Base-by-base conservation (phyloP, 2,113 vertebrate species). In the Urocolius indicus region DNA sequence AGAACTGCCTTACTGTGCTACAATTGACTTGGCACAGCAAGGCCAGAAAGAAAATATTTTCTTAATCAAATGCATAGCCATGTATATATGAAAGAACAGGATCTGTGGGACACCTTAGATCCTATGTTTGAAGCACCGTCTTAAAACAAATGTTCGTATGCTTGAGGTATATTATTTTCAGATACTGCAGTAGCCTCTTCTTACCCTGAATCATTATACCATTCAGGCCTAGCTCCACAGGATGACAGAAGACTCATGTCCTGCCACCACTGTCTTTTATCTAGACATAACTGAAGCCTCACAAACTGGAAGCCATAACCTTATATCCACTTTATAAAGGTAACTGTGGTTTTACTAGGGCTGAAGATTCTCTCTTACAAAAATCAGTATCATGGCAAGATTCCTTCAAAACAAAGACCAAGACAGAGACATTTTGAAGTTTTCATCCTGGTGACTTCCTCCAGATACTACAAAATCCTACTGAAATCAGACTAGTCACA, bases 31-130 rank as follows among this genome's bases (percentile, higher is more conserved):
- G 57, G 32, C 16, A 7, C 72, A 84, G 65, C 38, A 65, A 79
- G 30, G 54, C 41, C 74, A 89, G 48, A 94, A 92, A 49, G 48
- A 90, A 94, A 63, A 83, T 8, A 36, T 61, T 84, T 79, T 77
- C 49, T 84, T 90, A 90, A 92, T 83, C 24, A 69, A 69, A 93
- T 51, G 21, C 58, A 94, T 80, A 94, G 36, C 17, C 72, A 76
- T 3, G 27, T 89, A 58, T 27, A 78, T 65, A 80, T 22, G 48
- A 91, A 94, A 83, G 67, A 92, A 55, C 34, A 45, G 21, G 30
- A 52, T 84, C 27, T 36, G 36, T 51, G 86, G 68, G 54, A 29
- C 21, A 45, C 7, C 52, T 75, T 43, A 63, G 43, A 52, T 7
- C 45, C 68, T 36, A 55, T 0, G 1, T 29, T 87, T 66, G 41